phyloP scores from a whole-genome alignment of 30 jellyfish, hydroid and myxozoan genomes.

The Hydractinia echinata region DNA sequence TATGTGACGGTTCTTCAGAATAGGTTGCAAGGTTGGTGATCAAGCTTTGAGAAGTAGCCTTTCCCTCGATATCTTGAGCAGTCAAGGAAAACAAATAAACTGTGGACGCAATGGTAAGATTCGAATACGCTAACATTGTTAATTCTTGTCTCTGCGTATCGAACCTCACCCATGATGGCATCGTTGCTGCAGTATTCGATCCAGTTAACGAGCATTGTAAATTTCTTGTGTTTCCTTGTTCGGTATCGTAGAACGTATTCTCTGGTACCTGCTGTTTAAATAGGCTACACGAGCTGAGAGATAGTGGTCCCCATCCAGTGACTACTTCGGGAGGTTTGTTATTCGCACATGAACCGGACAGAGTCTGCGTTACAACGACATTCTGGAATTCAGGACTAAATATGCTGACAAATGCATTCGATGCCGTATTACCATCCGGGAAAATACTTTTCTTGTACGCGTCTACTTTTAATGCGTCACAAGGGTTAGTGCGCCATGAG shows the following conservation, averaged over 20 bases:
- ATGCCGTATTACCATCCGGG: constrained; percentile 16
- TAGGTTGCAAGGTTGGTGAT: background rate
- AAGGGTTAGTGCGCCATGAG: constrained; percentile 62
- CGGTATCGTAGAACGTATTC: constrained; percentile 61
- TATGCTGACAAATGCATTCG: constrained; percentile 27
- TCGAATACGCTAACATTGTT: constrained; percentile 29
- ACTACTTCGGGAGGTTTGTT: constrained; percentile 54
- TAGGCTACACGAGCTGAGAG: constrained; percentile 57
- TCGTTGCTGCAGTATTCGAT: background rate
- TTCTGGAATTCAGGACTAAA: constrained; percentile 57
- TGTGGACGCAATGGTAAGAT: constrained; percentile 10
- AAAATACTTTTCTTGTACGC: constrained; percentile 24
- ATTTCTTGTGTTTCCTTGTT: constrained; percentile 79
- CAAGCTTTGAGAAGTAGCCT: constrained; percentile 29
- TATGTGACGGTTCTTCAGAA: constrained; percentile 28
- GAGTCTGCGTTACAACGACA: constrained; percentile 29
- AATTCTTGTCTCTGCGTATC: constrained; percentile 44
- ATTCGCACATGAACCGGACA: constrained; percentile 54
- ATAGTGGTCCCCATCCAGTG: constrained; percentile 58
- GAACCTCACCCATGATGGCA: constrained; percentile 50
- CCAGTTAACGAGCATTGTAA: constrained; percentile 31
- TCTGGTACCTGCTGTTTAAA: constrained; percentile 52
- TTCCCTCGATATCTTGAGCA: constrained; percentile 51
- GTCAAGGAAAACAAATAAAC: constrained; percentile 12
- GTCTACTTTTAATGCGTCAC: constrained; percentile 51